Percentiles rank a stretch among this genome's conserved stretches.
Conservation (phyloP, 2,797 vertebrate genomes). For the Urocyon cinereoargenteus region DNA sequence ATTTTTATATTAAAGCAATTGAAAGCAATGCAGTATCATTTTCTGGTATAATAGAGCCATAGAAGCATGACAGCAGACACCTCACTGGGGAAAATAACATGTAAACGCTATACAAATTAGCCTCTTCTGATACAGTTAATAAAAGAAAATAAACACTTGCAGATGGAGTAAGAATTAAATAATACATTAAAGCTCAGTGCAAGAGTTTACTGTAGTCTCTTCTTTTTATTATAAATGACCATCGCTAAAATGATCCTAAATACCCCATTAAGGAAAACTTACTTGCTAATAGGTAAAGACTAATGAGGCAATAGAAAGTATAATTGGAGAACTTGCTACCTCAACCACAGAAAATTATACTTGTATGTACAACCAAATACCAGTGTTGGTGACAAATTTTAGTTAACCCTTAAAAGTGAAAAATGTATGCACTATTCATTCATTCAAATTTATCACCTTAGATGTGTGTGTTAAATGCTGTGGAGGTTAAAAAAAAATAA, state of each 20-base stretch:
- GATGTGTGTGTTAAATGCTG: not conserved
- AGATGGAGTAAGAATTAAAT: slow-evolving; percentile 63
- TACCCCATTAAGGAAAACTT: slow-evolving; percentile 68
- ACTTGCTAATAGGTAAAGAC: slow-evolving; percentile 64
- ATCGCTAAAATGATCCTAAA: slow-evolving; percentile 62
- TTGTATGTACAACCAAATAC: not conserved
- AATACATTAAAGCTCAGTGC: slow-evolving; percentile 43
- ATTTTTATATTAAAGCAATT: slow-evolving; percentile 72
- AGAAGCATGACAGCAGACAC: slow-evolving; percentile 74
- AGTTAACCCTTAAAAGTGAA: not conserved
- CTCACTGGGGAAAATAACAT: slow-evolving; percentile 65
- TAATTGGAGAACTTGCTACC: slow-evolving; percentile 55
- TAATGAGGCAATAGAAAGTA: slow-evolving; percentile 60
- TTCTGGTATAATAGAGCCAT: slow-evolving; percentile 70
- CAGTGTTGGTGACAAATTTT: not conserved
- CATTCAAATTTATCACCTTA: not conserved
- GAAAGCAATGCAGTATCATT: slow-evolving; percentile 57
- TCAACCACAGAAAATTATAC: slow-evolving; percentile 37
- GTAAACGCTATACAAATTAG: slow-evolving; percentile 70
- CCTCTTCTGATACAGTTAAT: slow-evolving; percentile 71
- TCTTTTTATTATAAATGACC: slow-evolving; percentile 71
- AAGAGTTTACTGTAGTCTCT: slow-evolving; percentile 42
- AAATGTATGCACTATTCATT: not conserved
- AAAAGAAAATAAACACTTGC: slow-evolving; percentile 68
- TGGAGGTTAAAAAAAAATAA: not conserved